These are phyloP conservation scores for Aplysina aerophoba DNA, from an alignment of 37 sponge, comb jelly and placozoan genomes.

Conservation along the genomic window DNA sequence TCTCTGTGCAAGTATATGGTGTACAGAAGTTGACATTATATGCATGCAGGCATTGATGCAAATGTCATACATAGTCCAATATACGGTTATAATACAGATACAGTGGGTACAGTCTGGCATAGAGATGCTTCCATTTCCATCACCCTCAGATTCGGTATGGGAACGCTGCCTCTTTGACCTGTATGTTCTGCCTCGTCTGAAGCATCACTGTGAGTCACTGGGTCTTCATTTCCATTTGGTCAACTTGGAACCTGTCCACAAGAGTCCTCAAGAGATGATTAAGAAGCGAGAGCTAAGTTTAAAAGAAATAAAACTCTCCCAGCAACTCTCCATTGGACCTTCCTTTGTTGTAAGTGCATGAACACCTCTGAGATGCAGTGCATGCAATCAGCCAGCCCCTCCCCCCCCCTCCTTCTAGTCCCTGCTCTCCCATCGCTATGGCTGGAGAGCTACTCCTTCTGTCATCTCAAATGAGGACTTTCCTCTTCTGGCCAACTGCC, in stretches of 20 bases:
- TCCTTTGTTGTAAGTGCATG: slow-evolving; percentile 69
- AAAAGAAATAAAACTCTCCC: slow-evolving; percentile 73
- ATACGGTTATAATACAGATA: neutral
- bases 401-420: slow-evolving; percentile 42
- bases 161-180: slow-evolving; percentile 46
- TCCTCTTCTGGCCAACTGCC: slow-evolving; percentile 27
- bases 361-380: no score
- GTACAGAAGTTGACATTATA: neutral
- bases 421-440: slow-evolving; percentile 75
- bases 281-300: neutral
- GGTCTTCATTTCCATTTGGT: slow-evolving; percentile 78
- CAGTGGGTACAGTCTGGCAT: no score
- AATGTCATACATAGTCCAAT: no score
- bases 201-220: slow-evolving; percentile 48
- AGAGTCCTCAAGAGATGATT: neutral
- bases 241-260: slow-evolving; percentile 39
- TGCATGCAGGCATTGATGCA: no score
- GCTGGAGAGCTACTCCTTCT: slow-evolving; percentile 47
- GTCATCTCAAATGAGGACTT: slow-evolving; percentile 64
- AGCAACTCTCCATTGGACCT: slow-evolving; percentile 66
- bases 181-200: slow-evolving; percentile 53
- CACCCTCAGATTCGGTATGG: slow-evolving; percentile 41
- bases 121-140: no score
- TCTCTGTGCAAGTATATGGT: neutral
- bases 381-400: neutral